Evolutionary conservation across 2,113 vertebrate species (phyloP).

Genomic region (Panurus biarmicus): DNA sequence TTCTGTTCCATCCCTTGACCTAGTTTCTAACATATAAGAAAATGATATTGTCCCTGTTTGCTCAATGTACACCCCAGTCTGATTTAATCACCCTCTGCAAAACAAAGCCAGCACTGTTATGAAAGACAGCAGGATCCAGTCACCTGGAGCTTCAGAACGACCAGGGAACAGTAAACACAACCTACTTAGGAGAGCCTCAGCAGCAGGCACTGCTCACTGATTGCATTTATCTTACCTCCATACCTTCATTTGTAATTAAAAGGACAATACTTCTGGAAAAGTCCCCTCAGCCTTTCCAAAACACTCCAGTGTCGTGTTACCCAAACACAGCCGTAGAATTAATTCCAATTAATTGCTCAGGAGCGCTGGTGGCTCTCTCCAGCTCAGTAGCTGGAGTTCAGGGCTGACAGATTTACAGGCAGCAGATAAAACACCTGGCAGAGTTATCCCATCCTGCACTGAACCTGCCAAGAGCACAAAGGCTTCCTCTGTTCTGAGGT

Average conservation of each 20-base stretch:
- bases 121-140: conserved; percentile 30
- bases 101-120: background rate
- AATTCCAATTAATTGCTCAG: background rate
- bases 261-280: background rate
- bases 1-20: background rate
- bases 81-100: conserved; percentile 24
- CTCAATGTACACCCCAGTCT: background rate
- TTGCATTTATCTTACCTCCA: background rate
- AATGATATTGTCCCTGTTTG: background rate
- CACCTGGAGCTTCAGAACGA: conserved; percentile 22
- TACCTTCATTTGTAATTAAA: conserved; percentile 38
- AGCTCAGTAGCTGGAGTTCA: background rate
- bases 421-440: background rate
- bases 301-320: background rate
- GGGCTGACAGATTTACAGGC: background rate
- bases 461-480: background rate
- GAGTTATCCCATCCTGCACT: background rate
- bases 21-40: background rate
- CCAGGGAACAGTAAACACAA: conserved; percentile 51
- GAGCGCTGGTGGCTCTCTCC: background rate
- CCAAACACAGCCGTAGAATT: background rate
- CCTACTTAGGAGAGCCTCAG: conserved; percentile 41
- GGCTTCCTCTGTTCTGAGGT: fast-evolving
- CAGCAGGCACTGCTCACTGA: background rate
- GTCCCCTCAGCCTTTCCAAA: background rate